A percentile compares a stretch with the other conserved stretches of the same genome.
Conservation (phyloP, 2,797 vertebrate genomes). For the Podarcis siculus region DNA sequence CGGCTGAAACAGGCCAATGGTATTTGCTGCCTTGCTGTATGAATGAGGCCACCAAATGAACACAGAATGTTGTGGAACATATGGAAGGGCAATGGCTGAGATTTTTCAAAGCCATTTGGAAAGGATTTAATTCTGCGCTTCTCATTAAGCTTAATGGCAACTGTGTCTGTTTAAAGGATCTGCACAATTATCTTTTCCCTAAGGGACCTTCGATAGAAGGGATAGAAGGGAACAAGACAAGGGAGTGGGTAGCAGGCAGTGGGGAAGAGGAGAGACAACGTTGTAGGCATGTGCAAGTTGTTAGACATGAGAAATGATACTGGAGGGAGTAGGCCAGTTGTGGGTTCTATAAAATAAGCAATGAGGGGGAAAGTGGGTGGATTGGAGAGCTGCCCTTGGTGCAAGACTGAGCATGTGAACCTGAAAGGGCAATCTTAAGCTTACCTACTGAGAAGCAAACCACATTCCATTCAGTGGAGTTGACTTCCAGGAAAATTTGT, state of each 20-base stretch:
- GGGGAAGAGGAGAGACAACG: not conserved
- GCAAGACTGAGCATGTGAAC: no score
- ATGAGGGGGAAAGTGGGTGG: no score
- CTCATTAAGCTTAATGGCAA: conserved; percentile 6
- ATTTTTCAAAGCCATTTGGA: conserved; percentile 5
- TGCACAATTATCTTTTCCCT: not conserved
- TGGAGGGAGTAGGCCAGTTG: not conserved
- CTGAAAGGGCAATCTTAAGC: no score
- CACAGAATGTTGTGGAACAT: not conserved
- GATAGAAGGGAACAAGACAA: not conserved
- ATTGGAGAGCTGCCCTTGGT: no score
- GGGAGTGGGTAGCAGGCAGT: not conserved
- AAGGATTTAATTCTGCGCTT: not conserved
- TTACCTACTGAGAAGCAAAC: no score
- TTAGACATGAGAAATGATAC: not conserved
- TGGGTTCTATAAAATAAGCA: not conserved
- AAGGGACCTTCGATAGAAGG: not conserved
- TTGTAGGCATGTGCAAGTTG: not conserved
- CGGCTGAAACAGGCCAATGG: not conserved
- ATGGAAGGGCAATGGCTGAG: not conserved
- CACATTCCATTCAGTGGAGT: no score
- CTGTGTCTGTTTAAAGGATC: not conserved
- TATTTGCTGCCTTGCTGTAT: not conserved
- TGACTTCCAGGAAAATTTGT: no score
- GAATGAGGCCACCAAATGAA: not conserved